These are phyloP conservation scores for Homarus gammarus DNA, from an alignment of 2,888 invertebrate genomes.

Conservation along the genomic window DNA sequence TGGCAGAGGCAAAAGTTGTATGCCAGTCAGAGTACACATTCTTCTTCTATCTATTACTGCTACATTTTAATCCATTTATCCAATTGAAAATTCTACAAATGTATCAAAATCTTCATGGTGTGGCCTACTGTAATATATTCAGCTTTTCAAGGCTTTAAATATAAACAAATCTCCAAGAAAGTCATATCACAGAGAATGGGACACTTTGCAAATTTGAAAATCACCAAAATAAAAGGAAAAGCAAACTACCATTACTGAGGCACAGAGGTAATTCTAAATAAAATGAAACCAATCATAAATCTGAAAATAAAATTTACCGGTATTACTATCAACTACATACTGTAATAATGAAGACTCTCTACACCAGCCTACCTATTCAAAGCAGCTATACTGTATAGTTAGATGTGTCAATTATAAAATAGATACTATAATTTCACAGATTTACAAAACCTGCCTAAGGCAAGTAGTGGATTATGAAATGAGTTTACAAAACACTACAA, in stretches of 20 bases:
- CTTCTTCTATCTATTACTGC: neutral
- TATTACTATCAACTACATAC: neutral
- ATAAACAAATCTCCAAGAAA: neutral
- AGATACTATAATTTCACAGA: neutral
- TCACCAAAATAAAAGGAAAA: neutral
- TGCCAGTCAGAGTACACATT: neutral
- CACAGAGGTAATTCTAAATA: neutral
- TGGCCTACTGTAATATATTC: neutral
- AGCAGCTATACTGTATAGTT: neutral
- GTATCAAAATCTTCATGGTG: neutral
- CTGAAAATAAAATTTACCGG: neutral
- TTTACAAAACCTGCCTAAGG: slow-evolving; percentile 32
- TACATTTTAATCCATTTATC: neutral
- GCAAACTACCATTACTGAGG: neutral
- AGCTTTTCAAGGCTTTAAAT: neutral
- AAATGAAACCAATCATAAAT: neutral
- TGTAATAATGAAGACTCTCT: neutral
- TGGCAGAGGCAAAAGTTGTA: neutral
- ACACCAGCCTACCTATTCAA: neutral
- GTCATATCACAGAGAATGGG: slow-evolving; percentile 1
- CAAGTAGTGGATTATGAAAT: neutral
- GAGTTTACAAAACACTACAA: slow-evolving; percentile 1
- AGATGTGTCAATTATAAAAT: slow-evolving; percentile 8
- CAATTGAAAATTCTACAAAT: neutral
- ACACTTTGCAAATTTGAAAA: neutral